Evolutionary conservation across 2,888 invertebrate genomes (phyloP), one percentile per base, ranked within the genome.

Genomic region (Beris chalybata): DNA sequence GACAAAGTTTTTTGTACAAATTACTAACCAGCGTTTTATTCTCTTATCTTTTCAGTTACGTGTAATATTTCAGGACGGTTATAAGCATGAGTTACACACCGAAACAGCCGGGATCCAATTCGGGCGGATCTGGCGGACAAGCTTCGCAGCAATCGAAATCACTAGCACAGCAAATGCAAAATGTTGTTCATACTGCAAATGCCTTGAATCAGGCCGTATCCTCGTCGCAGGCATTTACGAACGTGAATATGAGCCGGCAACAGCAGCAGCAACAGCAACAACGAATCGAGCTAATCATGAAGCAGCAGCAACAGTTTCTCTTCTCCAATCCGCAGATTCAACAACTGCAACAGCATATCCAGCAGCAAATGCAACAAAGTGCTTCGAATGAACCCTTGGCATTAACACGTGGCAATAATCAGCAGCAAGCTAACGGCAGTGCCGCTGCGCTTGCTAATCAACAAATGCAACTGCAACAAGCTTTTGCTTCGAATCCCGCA

Each of bases 141-240:
- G 71, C 71, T 54, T 74, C 74, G 69, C 75, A 75, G 66, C 74
- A 75, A 50, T 74, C 74, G 7, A 75, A 76, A 65, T 71, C 75
- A 4, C 70, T 76, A 65, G 76, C 74, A 58, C 76, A 76, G 64
- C 76, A 76, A 72, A 76, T 76, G 76, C 75, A 76, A 67, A 76
- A 73, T 71, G 71, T 75, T 54, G 75, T 75, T 12, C 75, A 75
- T 70, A 74, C 74, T 0, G 75, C 74, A 64, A 74, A 72, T 69
- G 70, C 74, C 5, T 69, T 75, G 59, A 74, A 74, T 4, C 75
- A 75, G 66, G 71, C 73, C n/a, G 69, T 74, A 5, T 74, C 74
- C 22, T 67, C 70, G 38, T 61, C 65, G 43, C 65, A 56, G n/a
- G 61, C 56, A 52, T 67, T 65, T 56, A 72, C 73, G 43, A 74